A percentile compares a stretch with the other conserved stretches of the same genome.
Conservation (phyloP, 2,888 invertebrate genomes). For the Urechis unicinctus region DNA sequence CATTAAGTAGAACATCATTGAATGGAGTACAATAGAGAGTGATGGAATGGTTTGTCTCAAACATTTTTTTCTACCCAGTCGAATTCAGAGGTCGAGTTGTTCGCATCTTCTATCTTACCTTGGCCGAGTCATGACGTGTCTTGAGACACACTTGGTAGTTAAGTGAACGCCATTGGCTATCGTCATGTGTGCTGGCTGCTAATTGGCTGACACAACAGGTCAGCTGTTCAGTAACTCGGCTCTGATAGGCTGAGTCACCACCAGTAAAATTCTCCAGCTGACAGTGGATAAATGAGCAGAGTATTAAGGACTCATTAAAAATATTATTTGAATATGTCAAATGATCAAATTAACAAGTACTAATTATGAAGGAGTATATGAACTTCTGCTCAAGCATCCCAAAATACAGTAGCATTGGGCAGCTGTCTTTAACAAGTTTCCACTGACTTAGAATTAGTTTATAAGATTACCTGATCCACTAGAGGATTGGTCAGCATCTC, state of each 20-base stretch:
- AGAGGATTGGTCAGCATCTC: constrained; percentile 77
- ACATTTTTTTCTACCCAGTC: too few relatives aligned
- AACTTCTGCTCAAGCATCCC: too few relatives aligned
- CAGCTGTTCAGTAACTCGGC: constrained; percentile 60
- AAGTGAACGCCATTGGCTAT: constrained; percentile 80
- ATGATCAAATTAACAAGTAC: too few relatives aligned
- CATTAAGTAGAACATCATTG: too few relatives aligned
- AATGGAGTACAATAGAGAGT: too few relatives aligned
- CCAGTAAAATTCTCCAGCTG: constrained; percentile 50
- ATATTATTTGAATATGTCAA: background rate
- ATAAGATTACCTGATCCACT: constrained; percentile 66
- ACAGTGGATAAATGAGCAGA: constrained; percentile 1
- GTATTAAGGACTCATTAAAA: too few relatives aligned
- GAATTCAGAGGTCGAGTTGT: too few relatives aligned
- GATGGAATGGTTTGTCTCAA: too few relatives aligned
- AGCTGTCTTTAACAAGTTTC: background rate
- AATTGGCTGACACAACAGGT: constrained; percentile 78
- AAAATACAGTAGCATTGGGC: too few relatives aligned
- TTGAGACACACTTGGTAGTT: constrained; percentile 86
- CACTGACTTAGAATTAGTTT: background rate
- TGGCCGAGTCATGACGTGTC: constrained; percentile 69
- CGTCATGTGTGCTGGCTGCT: constrained; percentile 70
- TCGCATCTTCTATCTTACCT: constrained; percentile 60
- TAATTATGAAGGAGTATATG: too few relatives aligned
- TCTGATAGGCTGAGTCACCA: constrained; percentile 56